Conservation (phyloP, 2,797 vertebrate species). For the Cryptoblepharus egeriae region DNA sequence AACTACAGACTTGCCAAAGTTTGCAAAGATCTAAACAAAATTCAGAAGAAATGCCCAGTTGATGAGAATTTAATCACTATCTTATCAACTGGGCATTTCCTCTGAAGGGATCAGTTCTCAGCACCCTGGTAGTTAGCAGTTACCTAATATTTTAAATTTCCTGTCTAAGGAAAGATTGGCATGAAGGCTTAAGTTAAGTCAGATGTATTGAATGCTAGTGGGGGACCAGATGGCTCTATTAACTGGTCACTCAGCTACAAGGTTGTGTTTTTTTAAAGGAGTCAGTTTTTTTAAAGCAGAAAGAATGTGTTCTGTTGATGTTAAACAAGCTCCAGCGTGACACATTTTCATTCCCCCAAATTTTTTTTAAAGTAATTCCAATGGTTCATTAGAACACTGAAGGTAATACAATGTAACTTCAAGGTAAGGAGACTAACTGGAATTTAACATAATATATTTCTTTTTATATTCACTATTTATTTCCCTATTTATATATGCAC, state of each 20-base stretch:
- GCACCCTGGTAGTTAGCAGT: background rate
- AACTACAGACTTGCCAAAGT: background rate
- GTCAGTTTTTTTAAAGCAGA: background rate
- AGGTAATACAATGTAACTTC: background rate
- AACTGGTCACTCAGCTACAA: background rate
- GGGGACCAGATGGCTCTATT: background rate
- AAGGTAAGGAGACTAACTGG: background rate
- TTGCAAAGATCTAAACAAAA: background rate
- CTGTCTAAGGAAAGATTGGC: background rate
- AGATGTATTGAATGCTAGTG: background rate
- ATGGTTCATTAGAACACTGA: background rate
- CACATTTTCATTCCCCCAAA: background rate
- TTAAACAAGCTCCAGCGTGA: background rate
- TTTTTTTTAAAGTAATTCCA: background rate
- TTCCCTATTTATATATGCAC: too few species aligned
- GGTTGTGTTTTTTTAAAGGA: background rate
- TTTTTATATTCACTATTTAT: background rate
- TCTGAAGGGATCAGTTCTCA: background rate
- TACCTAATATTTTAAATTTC: background rate
- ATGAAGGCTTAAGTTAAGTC: background rate
- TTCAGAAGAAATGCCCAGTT: background rate
- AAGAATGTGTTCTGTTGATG: too few species aligned
- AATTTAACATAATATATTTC: background rate
- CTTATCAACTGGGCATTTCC: too few species aligned
- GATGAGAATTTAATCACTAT: background rate